Conservation (phyloP, 1,140 invertebrate species). For the Acromyrmex heyeri region DNA sequence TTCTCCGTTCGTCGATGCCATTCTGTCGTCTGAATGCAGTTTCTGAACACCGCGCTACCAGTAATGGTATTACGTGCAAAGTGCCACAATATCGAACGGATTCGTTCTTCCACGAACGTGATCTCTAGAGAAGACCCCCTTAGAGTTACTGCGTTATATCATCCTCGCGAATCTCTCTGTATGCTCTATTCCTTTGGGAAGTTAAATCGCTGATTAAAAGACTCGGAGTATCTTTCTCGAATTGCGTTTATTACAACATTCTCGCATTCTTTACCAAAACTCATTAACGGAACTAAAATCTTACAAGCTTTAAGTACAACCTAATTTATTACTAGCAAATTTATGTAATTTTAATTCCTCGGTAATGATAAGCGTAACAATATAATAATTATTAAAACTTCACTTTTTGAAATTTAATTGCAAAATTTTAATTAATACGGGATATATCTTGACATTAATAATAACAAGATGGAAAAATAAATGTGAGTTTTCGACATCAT, state of each 20-base stretch:
- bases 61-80: slow-evolving; percentile 58
- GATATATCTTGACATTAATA: not conserved
- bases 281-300: not conserved
- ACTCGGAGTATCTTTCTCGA: slow-evolving; percentile 7
- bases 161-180: not conserved
- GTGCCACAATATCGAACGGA: slow-evolving; percentile 46
- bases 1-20: slow-evolving; percentile 4
- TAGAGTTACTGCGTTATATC: not conserved
- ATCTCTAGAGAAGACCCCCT: slow-evolving; percentile 5
- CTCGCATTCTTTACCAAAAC: not conserved
- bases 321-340: not conserved
- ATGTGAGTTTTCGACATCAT: not conserved
- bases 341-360: not conserved
- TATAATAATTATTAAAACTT: too few species aligned
- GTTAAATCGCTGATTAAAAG: slow-evolving; percentile 37
- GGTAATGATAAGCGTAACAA: not conserved
- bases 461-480: not conserved
- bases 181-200: slow-evolving; percentile 14
- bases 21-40: slow-evolving; percentile 39
- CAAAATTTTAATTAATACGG: not conserved
- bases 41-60: not conserved
- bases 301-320: not conserved
- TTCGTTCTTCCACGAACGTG: slow-evolving; percentile 35
- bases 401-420: not conserved
- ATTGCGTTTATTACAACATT: not conserved